A percentile compares a stretch with the other conserved stretches of the same genome.
phyloP scores from a whole-genome alignment of 2,797 vertebrate species.

The Aythya fuligula region DNA sequence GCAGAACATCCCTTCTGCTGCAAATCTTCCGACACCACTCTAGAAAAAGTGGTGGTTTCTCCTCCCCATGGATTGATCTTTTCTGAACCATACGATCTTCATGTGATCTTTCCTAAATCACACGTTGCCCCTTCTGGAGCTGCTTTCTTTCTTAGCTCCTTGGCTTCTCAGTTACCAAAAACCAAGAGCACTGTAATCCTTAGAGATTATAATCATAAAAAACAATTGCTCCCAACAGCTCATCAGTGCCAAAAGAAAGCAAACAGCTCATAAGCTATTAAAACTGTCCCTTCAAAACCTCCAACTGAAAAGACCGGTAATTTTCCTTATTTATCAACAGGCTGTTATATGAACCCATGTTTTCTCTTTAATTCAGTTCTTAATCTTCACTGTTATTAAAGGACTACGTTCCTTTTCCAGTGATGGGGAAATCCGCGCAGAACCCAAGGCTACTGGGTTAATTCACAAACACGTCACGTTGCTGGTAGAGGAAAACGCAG shows the following conservation, averaged over 20 bases:
- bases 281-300: conserved; percentile 7
- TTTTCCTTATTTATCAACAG: conserved; percentile 19
- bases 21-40: background rate
- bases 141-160: background rate
- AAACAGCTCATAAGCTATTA: background rate
- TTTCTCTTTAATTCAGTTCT: background rate
- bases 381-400: background rate
- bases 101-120: background rate
- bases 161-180: conserved; percentile 33
- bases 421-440: background rate
- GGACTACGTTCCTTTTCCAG: conserved; percentile 11
- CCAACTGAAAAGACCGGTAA: background rate
- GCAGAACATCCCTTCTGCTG: background rate
- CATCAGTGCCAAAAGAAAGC: background rate
- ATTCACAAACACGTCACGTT: conserved; percentile 49
- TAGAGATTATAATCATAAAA: background rate
- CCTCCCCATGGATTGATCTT: background rate
- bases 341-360: background rate
- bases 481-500: conserved; percentile 38
- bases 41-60: conserved; percentile 10
- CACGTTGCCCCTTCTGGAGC: background rate
- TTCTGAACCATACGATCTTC: background rate
- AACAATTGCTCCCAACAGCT: background rate
- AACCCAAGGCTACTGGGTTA: conserved; percentile 43
- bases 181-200: background rate